Base-by-base conservation (phyloP, 2,797 vertebrate species). In the Sebastes oblongus region DNA sequence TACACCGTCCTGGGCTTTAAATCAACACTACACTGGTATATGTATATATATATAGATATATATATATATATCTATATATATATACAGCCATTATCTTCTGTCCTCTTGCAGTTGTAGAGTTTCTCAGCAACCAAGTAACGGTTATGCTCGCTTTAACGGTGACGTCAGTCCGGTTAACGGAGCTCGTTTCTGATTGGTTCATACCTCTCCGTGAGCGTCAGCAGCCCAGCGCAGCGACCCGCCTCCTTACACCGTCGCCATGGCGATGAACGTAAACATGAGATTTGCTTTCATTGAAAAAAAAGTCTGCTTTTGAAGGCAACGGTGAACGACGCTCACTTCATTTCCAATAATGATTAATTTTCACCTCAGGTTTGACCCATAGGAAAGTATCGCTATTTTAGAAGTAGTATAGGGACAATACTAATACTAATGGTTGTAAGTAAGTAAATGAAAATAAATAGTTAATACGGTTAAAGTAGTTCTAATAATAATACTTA, bases 251-350 rank as follows among this genome's bases (percentile, higher is more conserved):
- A 83, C 80, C 39, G 85, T 96, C 87, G 81, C 92, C 93, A 81
- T 90, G 91, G 92, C 27, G 88, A 96, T 66, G 86, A 89, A 81
- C 91, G 95, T 95, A 96, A 96, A 96, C 95, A 95, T 68, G 39
- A 75, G 64, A 66, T 36, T 50, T 68, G 66, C 72, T 78, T 88
- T 90, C 91, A 82, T 85, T 83, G 77, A 87, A 69, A 58, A 46
- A 46, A 85, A 80, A 85, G 80, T 77, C 50, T 25, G 66, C 76
- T 46, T 46, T 80, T 88, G 73, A 65, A 0, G 46, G 0, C 0
- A 11, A 25, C 55, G 29, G 84, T 3, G 79, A 79, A 50, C 85
- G 11, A 27, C 2, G 12, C 20, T 32, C 6, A 71, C 59, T 25
- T 25, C 34, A 1, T 29, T 54, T 20, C 10, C 11, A 34, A 16